Percentiles rank a stretch among this genome's conserved stretches.
Evolutionary conservation across 2,113 vertebrate genomes (phyloP).

Genomic region (Hippopotamus amphibius): DNA sequence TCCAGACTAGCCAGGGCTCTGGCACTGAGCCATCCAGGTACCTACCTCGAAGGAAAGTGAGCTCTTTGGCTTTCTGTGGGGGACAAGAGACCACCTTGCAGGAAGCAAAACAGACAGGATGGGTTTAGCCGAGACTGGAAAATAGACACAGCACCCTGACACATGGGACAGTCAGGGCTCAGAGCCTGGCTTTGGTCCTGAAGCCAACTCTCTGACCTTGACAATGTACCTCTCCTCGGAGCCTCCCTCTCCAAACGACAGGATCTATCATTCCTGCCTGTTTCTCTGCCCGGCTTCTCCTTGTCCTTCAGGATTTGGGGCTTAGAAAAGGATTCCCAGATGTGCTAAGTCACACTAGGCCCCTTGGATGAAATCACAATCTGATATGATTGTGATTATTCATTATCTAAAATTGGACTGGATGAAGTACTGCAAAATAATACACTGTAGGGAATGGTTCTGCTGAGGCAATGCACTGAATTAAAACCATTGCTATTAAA

Average conservation of each 20-base stretch:
- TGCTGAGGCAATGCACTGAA: background rate
- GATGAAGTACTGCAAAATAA: constrained; percentile 23
- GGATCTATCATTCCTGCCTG: background rate
- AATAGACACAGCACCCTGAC: background rate
- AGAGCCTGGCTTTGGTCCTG: background rate
- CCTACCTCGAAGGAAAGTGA: background rate
- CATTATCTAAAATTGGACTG: background rate
- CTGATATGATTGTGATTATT: background rate
- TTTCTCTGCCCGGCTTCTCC: background rate
- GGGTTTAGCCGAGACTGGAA: background rate
- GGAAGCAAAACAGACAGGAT: background rate
- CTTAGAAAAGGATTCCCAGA: background rate
- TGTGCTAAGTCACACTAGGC: background rate
- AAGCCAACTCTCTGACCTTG: background rate
- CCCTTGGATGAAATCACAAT: background rate
- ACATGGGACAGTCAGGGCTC: background rate
- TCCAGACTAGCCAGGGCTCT: background rate
- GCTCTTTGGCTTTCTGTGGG: background rate
- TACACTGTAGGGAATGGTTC: background rate
- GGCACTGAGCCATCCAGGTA: background rate
- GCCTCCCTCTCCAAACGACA: background rate
- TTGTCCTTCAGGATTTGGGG: background rate
- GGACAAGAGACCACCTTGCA: background rate
- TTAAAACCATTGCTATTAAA: background rate
- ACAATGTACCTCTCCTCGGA: background rate